Evolutionary conservation across 2,888 invertebrate genomes (phyloP).

Genomic region (Calliscelio sp.): DNA sequence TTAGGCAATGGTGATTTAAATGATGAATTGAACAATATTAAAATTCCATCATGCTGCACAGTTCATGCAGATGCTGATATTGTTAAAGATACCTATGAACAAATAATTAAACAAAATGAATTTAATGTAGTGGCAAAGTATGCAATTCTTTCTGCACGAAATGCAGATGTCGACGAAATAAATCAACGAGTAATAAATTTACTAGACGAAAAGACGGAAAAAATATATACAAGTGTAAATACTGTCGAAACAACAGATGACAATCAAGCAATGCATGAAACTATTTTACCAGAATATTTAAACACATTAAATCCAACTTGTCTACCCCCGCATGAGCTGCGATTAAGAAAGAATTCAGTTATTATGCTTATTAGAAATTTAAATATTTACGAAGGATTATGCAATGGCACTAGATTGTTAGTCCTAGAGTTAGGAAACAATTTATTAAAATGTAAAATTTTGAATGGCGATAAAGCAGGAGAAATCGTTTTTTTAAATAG

Average conservation of each 20-base stretch:
- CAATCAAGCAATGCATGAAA: too few species aligned
- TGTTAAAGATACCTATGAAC: neutral
- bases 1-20: slow-evolving; percentile 8
- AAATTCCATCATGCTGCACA: neutral
- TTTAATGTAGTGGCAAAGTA: neutral
- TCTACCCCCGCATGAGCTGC: neutral
- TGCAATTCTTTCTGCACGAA: neutral
- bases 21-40: neutral
- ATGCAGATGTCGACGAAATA: slow-evolving; percentile 15
- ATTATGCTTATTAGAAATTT: neutral
- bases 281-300: neutral
- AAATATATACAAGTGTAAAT: neutral
- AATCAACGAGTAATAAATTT: neutral
- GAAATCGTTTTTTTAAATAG: neutral
- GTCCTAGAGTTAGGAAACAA: neutral
- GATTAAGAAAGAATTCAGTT: neutral
- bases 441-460: neutral
- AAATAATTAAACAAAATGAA: neutral
- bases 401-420: too few species aligned
- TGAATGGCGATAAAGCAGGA: neutral
- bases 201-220: neutral
- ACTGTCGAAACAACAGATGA: neutral
- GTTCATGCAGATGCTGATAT: neutral
- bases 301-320: neutral
- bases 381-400: neutral